Conservation (phyloP, 2,888 invertebrate genomes). For the Antitype chi region DNA sequence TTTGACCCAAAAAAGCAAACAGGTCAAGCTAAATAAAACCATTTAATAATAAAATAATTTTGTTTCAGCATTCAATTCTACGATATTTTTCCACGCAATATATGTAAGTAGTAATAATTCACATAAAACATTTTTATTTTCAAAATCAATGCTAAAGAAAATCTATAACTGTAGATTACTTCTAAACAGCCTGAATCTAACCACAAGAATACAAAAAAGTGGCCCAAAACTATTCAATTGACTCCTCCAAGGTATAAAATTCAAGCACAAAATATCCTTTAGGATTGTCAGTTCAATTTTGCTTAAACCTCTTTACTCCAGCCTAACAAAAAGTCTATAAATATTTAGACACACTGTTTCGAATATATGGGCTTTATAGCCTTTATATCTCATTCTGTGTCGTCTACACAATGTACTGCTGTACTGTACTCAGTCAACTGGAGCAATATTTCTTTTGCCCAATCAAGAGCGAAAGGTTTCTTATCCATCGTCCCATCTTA, state of each 20-base stretch:
- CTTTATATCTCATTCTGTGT: conserved; percentile 62
- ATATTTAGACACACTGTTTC: conserved; percentile 62
- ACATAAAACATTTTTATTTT: neutral
- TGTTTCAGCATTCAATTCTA: no score
- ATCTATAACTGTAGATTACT: neutral
- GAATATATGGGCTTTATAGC: conserved; percentile 61
- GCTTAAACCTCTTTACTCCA: conserved; percentile 43
- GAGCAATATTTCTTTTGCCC: conserved; percentile 63
- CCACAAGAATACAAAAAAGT: neutral
- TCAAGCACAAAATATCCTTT: conserved; percentile 16
- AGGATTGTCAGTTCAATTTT: conserved; percentile 47
- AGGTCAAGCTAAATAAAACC: no score
- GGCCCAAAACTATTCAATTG: neutral
- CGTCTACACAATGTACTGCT: conserved; percentile 64
- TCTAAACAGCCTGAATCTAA: neutral
- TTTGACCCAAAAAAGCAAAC: no score
- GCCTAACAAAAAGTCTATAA: conserved; percentile 58
- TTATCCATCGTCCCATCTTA: conserved; percentile 28
- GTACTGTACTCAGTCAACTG: conserved; percentile 62
- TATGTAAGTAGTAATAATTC: neutral
- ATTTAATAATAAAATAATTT: no score
- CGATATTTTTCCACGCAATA: neutral
- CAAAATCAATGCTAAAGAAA: no score
- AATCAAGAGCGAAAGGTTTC: conserved; percentile 51
- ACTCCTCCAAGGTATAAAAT: conserved; percentile 1